Evolutionary conservation across 1,140 invertebrate genomes (phyloP).

Genomic region (Zaprionus lachaisei): DNA sequence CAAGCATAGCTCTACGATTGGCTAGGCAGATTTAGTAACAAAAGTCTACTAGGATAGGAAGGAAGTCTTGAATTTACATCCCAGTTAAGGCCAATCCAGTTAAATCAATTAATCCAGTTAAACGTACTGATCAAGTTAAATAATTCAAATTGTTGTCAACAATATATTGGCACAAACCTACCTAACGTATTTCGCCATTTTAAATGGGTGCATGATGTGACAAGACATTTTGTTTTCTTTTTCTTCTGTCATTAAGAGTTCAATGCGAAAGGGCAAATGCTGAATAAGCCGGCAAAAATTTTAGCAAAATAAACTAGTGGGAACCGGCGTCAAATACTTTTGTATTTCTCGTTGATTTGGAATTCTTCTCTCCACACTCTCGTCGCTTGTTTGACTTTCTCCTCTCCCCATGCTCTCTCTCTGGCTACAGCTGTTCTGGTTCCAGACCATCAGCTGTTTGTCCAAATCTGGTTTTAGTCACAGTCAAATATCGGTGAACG

Average conservation of each 20-base stretch:
- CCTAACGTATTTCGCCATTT: background rate
- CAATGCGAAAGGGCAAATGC: slow-evolving; percentile 5
- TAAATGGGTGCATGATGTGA: slow-evolving; percentile 1
- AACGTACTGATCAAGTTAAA: background rate
- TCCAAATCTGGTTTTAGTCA: background rate
- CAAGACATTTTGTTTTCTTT: background rate
- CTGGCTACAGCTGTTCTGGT: background rate
- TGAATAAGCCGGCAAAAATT: slow-evolving; percentile 2
- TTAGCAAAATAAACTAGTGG: background rate
- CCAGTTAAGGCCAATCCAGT: too few relatives aligned
- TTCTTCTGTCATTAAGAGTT: background rate
- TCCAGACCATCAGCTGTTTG: background rate
- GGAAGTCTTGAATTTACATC: too few relatives aligned
- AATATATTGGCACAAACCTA: background rate
- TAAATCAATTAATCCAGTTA: too few relatives aligned
- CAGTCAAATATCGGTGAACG: slow-evolving; percentile 4
- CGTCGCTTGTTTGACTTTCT: background rate
- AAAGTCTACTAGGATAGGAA: too few relatives aligned
- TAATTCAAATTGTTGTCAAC: background rate
- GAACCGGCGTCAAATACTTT: background rate
- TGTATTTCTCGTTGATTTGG: background rate
- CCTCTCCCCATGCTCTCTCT: background rate
- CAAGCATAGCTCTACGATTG: too few relatives aligned
- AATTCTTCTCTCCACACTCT: background rate
- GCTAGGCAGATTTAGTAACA: too few relatives aligned